phyloP scores from a whole-genome alignment of 1,140 invertebrate species.

The Coelopa frigida region DNA sequence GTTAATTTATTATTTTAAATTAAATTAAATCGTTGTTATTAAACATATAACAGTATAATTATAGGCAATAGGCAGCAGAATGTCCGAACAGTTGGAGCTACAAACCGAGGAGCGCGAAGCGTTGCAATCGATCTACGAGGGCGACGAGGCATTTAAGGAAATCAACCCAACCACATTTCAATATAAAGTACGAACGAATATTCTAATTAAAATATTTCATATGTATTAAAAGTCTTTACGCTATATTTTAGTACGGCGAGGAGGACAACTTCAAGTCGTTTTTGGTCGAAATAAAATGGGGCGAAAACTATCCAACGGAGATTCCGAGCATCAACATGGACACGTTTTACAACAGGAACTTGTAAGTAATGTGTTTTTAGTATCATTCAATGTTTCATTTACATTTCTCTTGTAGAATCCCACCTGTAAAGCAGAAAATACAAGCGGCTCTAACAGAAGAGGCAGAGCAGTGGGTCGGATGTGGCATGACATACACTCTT shows the following conservation, averaged over 20 bases:
- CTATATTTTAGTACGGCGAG: constrained; percentile 67
- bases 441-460: constrained; percentile 58
- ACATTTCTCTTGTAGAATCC: constrained; percentile 51
- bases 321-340: constrained; percentile 78
- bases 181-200: constrained; percentile 66
- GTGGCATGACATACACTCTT: constrained; percentile 89
- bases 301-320: constrained; percentile 73
- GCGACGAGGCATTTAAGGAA: constrained; percentile 80
- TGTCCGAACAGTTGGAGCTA: constrained; percentile 54
- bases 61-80: no score
- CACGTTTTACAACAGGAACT: constrained; percentile 87
- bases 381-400: constrained; percentile 4
- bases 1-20: no score
- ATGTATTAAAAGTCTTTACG: no score
- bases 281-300: constrained; percentile 81
- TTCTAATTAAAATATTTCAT: constrained; percentile 9
- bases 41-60: no score
- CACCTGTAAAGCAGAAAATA: constrained; percentile 66
- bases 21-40: no score
- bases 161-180: constrained; percentile 71
- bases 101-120: constrained; percentile 88
- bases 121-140: constrained; percentile 87
- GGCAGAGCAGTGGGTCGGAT: constrained; percentile 72
- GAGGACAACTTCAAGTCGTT: constrained; percentile 75
- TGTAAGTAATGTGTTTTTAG: constrained; percentile 59